phyloP scores from a whole-genome alignment of 2,113 vertebrate genomes.

The Pristiophorus japonicus region DNA sequence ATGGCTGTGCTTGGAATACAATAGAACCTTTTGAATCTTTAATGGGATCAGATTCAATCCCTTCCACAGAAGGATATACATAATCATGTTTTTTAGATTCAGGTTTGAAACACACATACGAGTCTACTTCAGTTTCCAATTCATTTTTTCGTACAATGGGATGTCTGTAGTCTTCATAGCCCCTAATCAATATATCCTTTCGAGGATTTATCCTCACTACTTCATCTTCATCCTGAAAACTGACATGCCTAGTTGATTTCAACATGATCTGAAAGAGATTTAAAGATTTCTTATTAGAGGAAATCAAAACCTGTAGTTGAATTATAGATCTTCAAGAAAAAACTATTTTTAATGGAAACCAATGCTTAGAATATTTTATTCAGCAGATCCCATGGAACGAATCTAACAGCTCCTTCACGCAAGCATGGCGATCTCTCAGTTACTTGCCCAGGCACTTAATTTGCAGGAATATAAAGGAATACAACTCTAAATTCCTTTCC shows the following conservation, averaged over 20 bases:
- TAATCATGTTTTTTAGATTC: slow-evolving; percentile 90
- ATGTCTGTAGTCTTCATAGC: slow-evolving; percentile 96
- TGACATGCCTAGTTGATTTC: slow-evolving; percentile 82
- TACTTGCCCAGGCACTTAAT: background rate
- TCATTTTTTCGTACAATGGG: slow-evolving; percentile 91
- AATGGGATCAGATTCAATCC: slow-evolving; percentile 72
- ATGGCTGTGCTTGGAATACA: slow-evolving; percentile 86
- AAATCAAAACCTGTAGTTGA: slow-evolving; percentile 12
- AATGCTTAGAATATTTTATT: background rate
- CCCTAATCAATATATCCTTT: slow-evolving; percentile 87
- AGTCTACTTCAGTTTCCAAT: slow-evolving; percentile 80
- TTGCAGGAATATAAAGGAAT: background rate
- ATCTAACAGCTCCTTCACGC: background rate
- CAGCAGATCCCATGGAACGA: background rate
- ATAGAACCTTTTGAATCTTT: slow-evolving; percentile 69
- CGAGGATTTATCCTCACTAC: slow-evolving; percentile 94
- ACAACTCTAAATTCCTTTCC: background rate
- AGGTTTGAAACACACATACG: slow-evolving; percentile 74
- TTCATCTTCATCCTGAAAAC: slow-evolving; percentile 95
- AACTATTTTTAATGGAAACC: background rate
- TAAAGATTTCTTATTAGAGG: slow-evolving; percentile 8
- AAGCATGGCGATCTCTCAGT: background rate
- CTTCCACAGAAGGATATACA: slow-evolving; percentile 74
- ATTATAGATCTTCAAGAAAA: background rate
- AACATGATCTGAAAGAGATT: slow-evolving; percentile 63